Evolutionary conservation across 2,888 invertebrate genomes (phyloP), one percentile per base, ranked within the genome.

Genomic region (Oeneis ivallda): DNA sequence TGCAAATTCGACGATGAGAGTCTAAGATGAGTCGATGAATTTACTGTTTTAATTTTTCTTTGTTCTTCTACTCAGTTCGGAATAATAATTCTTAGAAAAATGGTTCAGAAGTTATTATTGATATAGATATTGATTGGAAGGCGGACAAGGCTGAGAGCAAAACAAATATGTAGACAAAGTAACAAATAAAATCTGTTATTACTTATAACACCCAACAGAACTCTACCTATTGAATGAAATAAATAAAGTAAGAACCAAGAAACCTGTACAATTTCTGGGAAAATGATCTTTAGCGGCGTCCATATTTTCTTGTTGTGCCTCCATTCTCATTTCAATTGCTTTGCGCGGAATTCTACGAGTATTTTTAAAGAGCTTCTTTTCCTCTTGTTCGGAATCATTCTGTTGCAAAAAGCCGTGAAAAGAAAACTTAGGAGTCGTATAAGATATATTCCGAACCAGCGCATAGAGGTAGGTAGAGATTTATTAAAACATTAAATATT

Each of bases 331-430:
- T 62, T 62, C 64, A 64, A 58, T 60, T 64, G 66, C 63, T 66
- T 64, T 57, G 47, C 64, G 57, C 52, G 49, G 49, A 64, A 62
- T 64, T 69, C 64, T 62, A 66, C 64, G 64, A 53, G 64, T 61
- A 66, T 64, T 66, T 68, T 66, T 68, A 66, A 66, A 66, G 63
- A 66, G 63, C 61, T 68, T 68, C 66, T 57, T 57, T 67, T 50
- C 49, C 50, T 50, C 54, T 45, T 47, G 66, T 52, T 53, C 11
- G 26, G 57, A 61, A 64, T 66, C 66, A 53, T 66, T 68, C 68
- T 57, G 56, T 45, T 49, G 61, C 32, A 45, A 34, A 62, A 52
- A 59, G 60, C 60, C 56, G 50, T 19, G 45, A 43, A 11, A 54
- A 17, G 26, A 9, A 56, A 41, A 56, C 60, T 64, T 67, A 61